Evolutionary conservation across 2,113 vertebrate species (phyloP).

Genomic region (Numida meleagris): DNA sequence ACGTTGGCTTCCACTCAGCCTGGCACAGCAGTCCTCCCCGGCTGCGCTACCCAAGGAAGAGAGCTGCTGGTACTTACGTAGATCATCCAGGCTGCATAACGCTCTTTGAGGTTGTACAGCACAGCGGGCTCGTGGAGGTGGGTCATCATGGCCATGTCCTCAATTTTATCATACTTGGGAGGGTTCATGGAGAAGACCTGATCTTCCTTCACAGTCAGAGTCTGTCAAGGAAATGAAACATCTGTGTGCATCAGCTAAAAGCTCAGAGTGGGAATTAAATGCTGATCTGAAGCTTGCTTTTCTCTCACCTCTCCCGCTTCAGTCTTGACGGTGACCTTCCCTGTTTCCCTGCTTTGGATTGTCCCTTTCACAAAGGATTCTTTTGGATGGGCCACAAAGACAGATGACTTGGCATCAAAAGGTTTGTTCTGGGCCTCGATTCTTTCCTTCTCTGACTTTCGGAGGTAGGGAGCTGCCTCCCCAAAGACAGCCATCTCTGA

Average conservation of each 20-base stretch:
- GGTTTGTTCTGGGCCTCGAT: constrained; percentile 80
- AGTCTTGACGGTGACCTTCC: neutral
- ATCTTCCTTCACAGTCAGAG: constrained; percentile 79
- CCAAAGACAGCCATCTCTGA: constrained; percentile 81
- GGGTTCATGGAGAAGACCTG: constrained; percentile 84
- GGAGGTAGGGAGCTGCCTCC: constrained; percentile 76
- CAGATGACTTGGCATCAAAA: constrained; percentile 79
- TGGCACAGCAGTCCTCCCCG: neutral
- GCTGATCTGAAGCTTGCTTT: neutral
- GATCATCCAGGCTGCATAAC: constrained; percentile 87
- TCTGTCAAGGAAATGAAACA: constrained; percentile 52
- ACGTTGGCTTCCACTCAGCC: too few relatives aligned
- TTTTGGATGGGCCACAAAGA: neutral
- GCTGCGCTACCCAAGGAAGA: neutral
- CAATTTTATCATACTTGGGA: constrained; percentile 88
- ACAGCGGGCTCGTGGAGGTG: constrained; percentile 83
- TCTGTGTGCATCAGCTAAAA: neutral
- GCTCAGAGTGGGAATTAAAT: neutral
- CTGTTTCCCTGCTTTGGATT: neutral
- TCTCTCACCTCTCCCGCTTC: constrained; percentile 81
- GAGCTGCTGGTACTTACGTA: constrained; percentile 71
- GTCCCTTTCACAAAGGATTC: neutral
- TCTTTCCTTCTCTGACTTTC: constrained; percentile 83
- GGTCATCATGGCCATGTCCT: constrained; percentile 94
- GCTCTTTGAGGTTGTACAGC: constrained; percentile 84